A percentile compares a stretch with the other conserved stretches of the same genome.
phyloP scores from a whole-genome alignment of 2,888 invertebrate genomes.

The Nycteola revayana region DNA sequence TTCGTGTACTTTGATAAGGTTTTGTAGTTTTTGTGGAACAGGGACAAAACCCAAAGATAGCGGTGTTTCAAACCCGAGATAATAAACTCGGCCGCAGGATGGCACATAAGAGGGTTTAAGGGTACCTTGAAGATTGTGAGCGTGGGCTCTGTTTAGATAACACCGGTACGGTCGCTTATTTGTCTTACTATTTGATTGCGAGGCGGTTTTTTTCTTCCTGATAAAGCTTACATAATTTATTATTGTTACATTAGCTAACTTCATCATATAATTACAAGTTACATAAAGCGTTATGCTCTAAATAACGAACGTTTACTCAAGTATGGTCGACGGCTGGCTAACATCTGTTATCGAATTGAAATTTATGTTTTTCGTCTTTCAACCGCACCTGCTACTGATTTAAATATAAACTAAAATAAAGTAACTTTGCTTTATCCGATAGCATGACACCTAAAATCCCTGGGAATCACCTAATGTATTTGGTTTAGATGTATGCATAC shows the following conservation, averaged over 20 bases:
- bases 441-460: constrained; percentile 41
- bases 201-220: constrained; percentile 36
- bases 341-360: constrained; percentile 74
- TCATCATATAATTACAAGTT: constrained; percentile 53
- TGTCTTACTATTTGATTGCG: constrained; percentile 54
- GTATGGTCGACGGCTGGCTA: constrained; percentile 61
- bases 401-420: constrained; percentile 52
- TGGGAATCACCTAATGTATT: constrained; percentile 45
- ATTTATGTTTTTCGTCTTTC: constrained; percentile 75
- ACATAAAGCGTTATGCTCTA: constrained; percentile 58
- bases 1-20: constrained; percentile 77
- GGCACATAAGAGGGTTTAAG: constrained; percentile 63
- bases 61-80: constrained; percentile 59
- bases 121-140: constrained; percentile 52
- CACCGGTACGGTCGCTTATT: constrained; percentile 53
- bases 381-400: constrained; percentile 66
- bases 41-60: constrained; percentile 67
- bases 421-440: constrained; percentile 32
- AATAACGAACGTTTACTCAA: constrained; percentile 61
- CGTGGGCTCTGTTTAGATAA: constrained; percentile 66
- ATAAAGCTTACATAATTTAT: constrained; percentile 38
- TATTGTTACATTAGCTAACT: constrained; percentile 34
- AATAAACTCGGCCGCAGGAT: constrained; percentile 59
- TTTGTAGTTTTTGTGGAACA: constrained; percentile 72
- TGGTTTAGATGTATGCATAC: constrained; percentile 60